Evolutionary conservation across 2,888 invertebrate genomes (phyloP), one percentile per base, ranked within the genome.

Genomic region (Stenchaetothrips biformis): DNA sequence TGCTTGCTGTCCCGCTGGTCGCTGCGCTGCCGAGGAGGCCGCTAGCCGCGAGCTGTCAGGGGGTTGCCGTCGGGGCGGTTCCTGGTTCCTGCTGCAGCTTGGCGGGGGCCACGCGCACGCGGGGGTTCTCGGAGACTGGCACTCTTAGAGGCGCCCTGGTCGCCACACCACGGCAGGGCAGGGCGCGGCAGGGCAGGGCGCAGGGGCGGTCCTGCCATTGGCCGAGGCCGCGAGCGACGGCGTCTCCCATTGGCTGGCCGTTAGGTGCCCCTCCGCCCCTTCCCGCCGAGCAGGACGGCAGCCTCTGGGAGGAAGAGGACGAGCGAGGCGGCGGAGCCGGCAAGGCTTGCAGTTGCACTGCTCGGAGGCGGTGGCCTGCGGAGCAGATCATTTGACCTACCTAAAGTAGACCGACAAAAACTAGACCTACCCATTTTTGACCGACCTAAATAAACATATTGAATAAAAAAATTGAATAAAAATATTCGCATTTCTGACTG

Each of bases 211-310:
- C 1, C 21, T 25, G 21, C 21, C 67, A 74, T 25, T 74, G 67
- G 67, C 21, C 67, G 67, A 74, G 25, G 1, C 67, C 21, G 9
- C 25, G 25, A 7, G 6, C 67, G 7, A 7, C 25, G 9, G 67
- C 21, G 21, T 16, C 25, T 74, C 67, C 67, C 67, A 74, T 74
- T 74, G 67, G 67, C 67, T 74, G 21, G 67, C 21, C 67, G n/a
- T 67, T 21, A 37, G 37, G 37, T 37, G 37, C 37, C 37, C 37
- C 37, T 37, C 37, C 37, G 37, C 37, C 37, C 37, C 37, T 2
- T 37, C 37, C 37, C 37, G 37, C 37, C 37, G 1, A n/a, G 2
- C 37, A 37, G 37, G 37, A 37, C 37, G 37, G 37, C 37, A 37
- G 37, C 37, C 37, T 37, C 37, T 4, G 37, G 37, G 37, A 37